Evolutionary conservation across 2,797 vertebrate species (phyloP).

Genomic region (Synaphobranchus kaupii): DNA sequence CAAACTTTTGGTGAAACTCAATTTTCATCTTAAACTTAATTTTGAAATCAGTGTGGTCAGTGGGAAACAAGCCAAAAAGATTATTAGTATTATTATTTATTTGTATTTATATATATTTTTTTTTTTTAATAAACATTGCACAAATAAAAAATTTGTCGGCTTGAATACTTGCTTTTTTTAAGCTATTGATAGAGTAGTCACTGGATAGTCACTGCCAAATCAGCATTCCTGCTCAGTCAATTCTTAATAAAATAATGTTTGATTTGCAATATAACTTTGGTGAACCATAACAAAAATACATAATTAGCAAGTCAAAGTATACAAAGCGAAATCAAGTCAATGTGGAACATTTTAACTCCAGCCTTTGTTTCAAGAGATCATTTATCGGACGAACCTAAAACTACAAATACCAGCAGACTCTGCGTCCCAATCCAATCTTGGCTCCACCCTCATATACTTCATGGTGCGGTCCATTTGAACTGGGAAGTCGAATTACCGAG

Average conservation of each 20-base stretch:
- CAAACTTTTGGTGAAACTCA: neutral
- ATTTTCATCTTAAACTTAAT: neutral
- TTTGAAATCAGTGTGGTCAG: neutral
- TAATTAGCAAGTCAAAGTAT: neutral
- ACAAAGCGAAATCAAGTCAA: neutral
- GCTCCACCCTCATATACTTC: too few species aligned
- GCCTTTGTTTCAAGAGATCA: too few species aligned
- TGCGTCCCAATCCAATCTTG: too few species aligned
- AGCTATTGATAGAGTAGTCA: neutral
- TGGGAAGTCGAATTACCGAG: too few species aligned
- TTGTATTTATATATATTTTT: too few species aligned
- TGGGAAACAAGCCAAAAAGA: neutral
- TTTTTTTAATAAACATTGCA: neutral
- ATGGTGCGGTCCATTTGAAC: too few species aligned
- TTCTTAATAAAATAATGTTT: neutral
- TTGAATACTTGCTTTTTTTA: neutral
- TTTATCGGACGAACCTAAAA: too few species aligned
- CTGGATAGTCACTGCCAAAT: neutral
- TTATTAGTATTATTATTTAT: too few species aligned
- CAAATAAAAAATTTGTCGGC: neutral
- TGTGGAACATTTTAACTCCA: neutral
- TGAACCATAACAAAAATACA: neutral
- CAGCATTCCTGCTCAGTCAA: neutral
- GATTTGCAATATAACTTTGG: neutral
- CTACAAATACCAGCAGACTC: too few species aligned